Conservation (phyloP, 2,888 invertebrate genomes). For the Leucania comma region DNA sequence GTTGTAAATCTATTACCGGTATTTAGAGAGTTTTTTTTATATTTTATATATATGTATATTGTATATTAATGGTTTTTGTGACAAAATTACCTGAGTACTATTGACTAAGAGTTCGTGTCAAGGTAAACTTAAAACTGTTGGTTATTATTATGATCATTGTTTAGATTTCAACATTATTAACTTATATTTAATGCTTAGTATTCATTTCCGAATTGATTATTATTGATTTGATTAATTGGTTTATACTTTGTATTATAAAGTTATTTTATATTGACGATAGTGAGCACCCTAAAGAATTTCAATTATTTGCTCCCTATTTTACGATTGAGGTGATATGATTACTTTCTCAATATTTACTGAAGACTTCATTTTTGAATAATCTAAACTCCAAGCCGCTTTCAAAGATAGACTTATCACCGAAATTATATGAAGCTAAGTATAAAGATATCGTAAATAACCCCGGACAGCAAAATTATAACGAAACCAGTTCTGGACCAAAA, state of each 20-base stretch:
- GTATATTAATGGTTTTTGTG: conserved; percentile 15
- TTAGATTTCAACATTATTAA: neutral
- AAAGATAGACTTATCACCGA: neutral
- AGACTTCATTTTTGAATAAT: neutral
- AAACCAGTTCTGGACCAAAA: conserved; percentile 27
- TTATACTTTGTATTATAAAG: too few relatives aligned
- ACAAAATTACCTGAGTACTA: conserved; percentile 20
- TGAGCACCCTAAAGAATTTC: neutral
- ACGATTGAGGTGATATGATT: too few relatives aligned
- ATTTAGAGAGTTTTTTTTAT: conserved; percentile 51
- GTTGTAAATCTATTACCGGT: conserved; percentile 42
- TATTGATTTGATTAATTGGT: too few relatives aligned
- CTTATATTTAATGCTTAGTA: neutral
- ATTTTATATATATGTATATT: conserved; percentile 25
- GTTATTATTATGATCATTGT: conserved; percentile 4
- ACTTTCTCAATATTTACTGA: neutral
- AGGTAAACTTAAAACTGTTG: conserved; percentile 17
- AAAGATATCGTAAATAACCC: conserved; percentile 15
- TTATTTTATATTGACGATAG: neutral
- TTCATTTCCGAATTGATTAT: neutral
- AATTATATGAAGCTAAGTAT: conserved; percentile 2
- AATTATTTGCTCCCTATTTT: neutral
- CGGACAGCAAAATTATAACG: neutral
- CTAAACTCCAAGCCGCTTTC: neutral
- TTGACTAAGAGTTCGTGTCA: conserved; percentile 29